Evolutionary conservation across 2,797 vertebrate genomes (phyloP), one percentile per base, ranked within the genome.

Genomic region (Neosalanx taihuensis): DNA sequence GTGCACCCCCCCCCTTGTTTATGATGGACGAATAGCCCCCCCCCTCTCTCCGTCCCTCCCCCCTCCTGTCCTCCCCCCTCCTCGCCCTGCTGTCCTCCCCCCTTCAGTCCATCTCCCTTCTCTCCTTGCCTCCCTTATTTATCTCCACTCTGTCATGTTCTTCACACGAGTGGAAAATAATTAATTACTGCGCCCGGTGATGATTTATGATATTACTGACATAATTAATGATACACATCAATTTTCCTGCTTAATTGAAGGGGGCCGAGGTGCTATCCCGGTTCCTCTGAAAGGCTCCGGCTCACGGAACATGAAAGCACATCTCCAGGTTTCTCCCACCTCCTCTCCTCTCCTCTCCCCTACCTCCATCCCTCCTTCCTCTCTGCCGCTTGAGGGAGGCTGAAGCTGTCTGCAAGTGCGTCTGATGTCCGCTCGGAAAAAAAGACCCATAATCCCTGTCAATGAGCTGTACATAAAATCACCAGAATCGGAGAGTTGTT

Each of bases 201-300:
- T 96, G 94, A 97, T 97, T 95, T 97, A 97, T 95, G 94, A 94
- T 96, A 95, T 95, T 92, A 93, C 92, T 96, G 95, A 95, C 90
- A 81, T 97, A 96, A 98, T 97, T 97, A 97, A 96, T 96, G 94
- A 95, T 94, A 94, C 93, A 93, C 94, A 96, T 96, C 94, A 95
- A 94, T 95, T 96, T 96, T 94, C 92, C 90, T 91, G 91, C 88
- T 93, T 96, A 97, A 95, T 93, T 96, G 93, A 96, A 95, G 89
- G 89, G 95, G 89, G 92, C 89, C 89, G 90, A 86, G 84, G 82
- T 84, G 87, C 86, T 84, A 83, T 85, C 86, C 83, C 87, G 83
- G 84, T 88, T 87, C n/a, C 87, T 72, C 69, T 79, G 77, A 89
- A 91, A 90, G 89, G 86, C 90, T 85, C 84, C 86, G 88, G 84